Percentiles rank a stretch among this genome's conserved stretches.
Evolutionary conservation across 92 coral and sea anemone species (phyloP).

Genomic region (Plumapathes pennacea): DNA sequence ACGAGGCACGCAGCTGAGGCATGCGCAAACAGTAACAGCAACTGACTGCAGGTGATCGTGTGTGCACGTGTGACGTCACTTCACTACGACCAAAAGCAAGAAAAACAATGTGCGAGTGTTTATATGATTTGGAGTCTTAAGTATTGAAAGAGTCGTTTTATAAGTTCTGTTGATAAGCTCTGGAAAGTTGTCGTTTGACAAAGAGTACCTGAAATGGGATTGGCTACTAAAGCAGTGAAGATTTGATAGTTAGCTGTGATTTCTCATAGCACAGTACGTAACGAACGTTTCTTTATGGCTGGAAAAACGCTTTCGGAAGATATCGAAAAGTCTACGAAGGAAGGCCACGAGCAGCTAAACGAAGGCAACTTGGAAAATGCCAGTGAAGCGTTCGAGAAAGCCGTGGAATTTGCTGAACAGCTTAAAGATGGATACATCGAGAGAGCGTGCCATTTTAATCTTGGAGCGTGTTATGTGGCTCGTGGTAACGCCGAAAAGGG

Average conservation of each 20-base stretch:
- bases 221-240: no score
- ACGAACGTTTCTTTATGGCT: no score
- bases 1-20: conserved; percentile 57
- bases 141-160: no score
- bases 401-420: conserved; percentile 62
- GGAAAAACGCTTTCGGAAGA: conserved; percentile 32
- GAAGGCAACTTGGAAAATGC: conserved; percentile 77
- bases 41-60: conserved; percentile 20
- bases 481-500: conserved; percentile 84
- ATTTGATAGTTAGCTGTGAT: no score
- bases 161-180: no score
- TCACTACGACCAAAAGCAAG: conserved; percentile 36
- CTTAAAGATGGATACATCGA: conserved; percentile 81
- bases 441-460: conserved; percentile 94
- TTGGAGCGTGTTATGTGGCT: conserved; percentile 97
- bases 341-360: conserved; percentile 78
- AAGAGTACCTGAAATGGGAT: no score
- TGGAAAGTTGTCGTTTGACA: no score
- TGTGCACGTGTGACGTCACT: conserved; percentile 53
- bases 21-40: conserved; percentile 28
- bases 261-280: no score
- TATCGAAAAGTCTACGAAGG: conserved; percentile 72
- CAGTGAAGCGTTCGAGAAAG: conserved; percentile 76
- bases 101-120: background rate
- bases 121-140: no score